These are phyloP conservation scores for Thermophis baileyi DNA, from an alignment of 2,113 vertebrate genomes.

Conservation along the genomic window DNA sequence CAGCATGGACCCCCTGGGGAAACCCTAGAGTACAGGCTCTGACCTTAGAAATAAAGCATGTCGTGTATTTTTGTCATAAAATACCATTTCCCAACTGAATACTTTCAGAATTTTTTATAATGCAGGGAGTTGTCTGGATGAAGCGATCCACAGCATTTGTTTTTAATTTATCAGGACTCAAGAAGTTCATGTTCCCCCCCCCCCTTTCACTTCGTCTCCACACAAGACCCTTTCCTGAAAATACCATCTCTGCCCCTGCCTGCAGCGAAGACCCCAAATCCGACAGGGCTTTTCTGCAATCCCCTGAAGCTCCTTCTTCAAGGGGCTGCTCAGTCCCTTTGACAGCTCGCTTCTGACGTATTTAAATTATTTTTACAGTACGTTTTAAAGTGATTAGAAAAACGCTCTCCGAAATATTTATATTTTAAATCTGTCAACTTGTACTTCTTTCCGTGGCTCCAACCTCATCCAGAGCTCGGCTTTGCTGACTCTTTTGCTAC, in stretches of 20 bases:
- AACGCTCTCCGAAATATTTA: neutral
- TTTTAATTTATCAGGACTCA: neutral
- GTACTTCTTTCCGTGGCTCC: neutral
- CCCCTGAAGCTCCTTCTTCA: neutral
- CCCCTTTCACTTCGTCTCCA: neutral
- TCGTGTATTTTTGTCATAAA: neutral
- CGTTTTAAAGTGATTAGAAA: neutral
- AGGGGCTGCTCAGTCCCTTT: neutral
- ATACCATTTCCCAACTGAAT: neutral
- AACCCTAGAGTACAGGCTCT: neutral
- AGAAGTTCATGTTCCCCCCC: neutral
- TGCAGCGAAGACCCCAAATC: neutral
- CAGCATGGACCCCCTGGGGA: neutral
- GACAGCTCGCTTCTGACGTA: neutral
- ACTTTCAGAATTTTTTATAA: neutral
- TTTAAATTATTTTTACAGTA: neutral
- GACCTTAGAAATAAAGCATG: neutral
- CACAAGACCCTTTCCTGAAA: neutral
- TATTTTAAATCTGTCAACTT: neutral
- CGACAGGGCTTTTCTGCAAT: neutral
- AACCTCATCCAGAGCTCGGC: neutral
- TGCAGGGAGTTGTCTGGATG: neutral
- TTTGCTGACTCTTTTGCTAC: neutral
- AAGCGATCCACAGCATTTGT: neutral
- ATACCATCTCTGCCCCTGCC: neutral